Base-by-base conservation (phyloP, 2,113 vertebrate species). In the Barbus barbus region DNA sequence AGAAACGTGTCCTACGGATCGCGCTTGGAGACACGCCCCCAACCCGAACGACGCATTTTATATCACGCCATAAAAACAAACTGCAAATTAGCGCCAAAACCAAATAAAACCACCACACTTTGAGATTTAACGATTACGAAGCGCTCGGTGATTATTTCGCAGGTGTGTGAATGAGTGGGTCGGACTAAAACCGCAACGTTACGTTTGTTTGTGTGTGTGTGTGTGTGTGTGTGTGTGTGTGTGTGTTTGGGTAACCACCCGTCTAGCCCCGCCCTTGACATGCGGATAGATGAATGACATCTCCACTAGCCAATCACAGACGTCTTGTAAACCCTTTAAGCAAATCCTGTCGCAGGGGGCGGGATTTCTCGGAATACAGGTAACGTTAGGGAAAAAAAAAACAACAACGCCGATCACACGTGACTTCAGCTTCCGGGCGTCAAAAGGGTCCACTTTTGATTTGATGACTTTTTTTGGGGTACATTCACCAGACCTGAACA, bases 1-100 rank as follows among this genome's bases (percentile, higher is more conserved):
- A 44, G 24, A 51, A 79, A 48, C 12, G 9, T 46, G 41, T 22
- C 5, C 60, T 79, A 28, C 4, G 28, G 26, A 41, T 80, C 41
- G 41, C 38, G 38, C 38, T 31, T 80, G 77, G 77, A 51, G 60
- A 48, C 58, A 80, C 78, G 60, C 78, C 78, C 78, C 60, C 78
- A 28, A 26, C 11, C 56, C 14, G 3, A 67, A 48, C 78, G 67
- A 63, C 60, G 78, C n/a, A 20, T 48, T 31, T 79, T 44, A 61
- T 16, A 46, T 5, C 36, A 80, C 26, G 60, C 41, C 56, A 44
- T 61, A 79, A 78, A n/a, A 44, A 44, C 14, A 79, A 63, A 44
- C 56, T 11, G 28, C 9, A 33, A 22, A 36, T 38, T 9, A 38
- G 11, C 76, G 14, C 41, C 36, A n/a, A 36, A 5, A 77, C 16